Percentiles rank a stretch among this genome's conserved stretches.
phyloP scores from a whole-genome alignment of 2,113 vertebrate genomes.

The Ceratotherium simum region DNA sequence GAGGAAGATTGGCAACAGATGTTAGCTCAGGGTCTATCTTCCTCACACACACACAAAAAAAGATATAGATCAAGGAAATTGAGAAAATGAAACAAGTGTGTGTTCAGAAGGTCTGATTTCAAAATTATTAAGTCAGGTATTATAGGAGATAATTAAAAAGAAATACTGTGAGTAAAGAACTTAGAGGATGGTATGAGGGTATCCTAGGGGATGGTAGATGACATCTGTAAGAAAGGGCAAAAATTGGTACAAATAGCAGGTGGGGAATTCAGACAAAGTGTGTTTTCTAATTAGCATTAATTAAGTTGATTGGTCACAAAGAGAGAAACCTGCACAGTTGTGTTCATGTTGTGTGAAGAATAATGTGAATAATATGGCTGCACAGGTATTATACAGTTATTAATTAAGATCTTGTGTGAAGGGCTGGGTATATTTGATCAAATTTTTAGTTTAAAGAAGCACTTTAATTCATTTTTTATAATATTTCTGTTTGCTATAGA shows the following conservation, averaged over 20 bases:
- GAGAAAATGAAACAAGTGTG: background rate
- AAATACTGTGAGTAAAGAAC: background rate
- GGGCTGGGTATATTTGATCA: background rate
- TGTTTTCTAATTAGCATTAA: background rate
- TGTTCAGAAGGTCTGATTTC: background rate
- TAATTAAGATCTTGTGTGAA: background rate
- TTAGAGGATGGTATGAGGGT: background rate
- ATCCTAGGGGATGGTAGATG: background rate
- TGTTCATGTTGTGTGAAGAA: background rate
- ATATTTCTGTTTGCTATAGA: background rate
- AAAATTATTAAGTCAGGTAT: background rate
- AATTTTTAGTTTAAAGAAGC: constrained; percentile 26
- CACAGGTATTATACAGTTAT: background rate
- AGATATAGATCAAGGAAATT: background rate
- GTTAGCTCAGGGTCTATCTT: too few relatives aligned
- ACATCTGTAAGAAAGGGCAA: background rate
- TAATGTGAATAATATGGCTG: background rate
- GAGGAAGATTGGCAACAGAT: too few relatives aligned
- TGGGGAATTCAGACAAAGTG: background rate
- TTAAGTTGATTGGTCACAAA: background rate
- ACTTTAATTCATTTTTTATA: background rate
- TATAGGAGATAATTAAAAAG: background rate
- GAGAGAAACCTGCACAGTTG: background rate
- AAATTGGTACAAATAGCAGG: background rate
- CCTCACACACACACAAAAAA: background rate